Evolutionary conservation across 2,888 invertebrate species (phyloP), one percentile per base, ranked within the genome.

Genomic region (Patella depressa): DNA sequence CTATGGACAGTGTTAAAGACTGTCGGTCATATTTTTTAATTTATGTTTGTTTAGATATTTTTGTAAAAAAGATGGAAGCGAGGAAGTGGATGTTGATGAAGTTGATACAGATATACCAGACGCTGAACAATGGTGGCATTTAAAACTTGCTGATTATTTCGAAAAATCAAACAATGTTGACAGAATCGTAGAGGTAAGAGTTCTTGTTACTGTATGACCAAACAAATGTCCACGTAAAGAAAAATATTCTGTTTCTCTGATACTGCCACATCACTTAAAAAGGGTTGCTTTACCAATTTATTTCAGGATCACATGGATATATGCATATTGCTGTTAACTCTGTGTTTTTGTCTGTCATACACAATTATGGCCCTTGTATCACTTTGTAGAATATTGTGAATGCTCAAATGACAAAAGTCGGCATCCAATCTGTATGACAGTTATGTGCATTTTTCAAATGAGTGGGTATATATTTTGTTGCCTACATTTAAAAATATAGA

Each of bases 81-180:
- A 83, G 54, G 82, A 82, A n/a, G 80, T 80, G 19, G 79, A 78
- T 19, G 83, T 81, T 77, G 85, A 82, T 19, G 79, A 77, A 12
- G 80, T 59, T 57, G 73, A 69, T 19, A 69, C 73, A 34, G 87
- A 86, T n/a, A 79, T 84, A 71, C 84, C 86, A 11, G 82, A 84
- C 72, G 85, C 83, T 7, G 88, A 85, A 78, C 84, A 85, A 70
- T 90, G 89, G 88, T 91, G 89, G 89, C 90, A 91, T 80, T 85
- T 84, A 78, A 89, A 88, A 80, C 85, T 91, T 29, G 90, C 91
- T 11, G 88, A 89, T 76, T 90, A 84, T 80, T 91, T 90, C 81
- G 84, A 85, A 75, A 77, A 83, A 73, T 82, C 84, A 24, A 80
- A 85, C 19, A 88, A 90, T 79, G 77, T 87, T 14, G 86, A 89